Conservation (phyloP, 1,140 invertebrate species). For the Magallana gigas region DNA sequence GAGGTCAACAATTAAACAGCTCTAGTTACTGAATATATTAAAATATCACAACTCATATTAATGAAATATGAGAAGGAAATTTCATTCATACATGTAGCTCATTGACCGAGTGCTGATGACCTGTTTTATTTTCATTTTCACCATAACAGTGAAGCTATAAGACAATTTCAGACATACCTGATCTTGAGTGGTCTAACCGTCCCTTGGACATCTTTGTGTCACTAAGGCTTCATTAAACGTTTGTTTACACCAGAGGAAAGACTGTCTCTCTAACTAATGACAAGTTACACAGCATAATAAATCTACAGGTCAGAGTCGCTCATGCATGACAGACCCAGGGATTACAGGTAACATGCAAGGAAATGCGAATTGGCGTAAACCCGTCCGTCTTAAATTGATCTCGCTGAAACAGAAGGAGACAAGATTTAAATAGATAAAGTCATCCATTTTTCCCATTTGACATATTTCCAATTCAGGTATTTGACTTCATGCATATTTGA, state of each 20-base stretch:
- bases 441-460: slow-evolving; percentile 18
- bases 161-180: not conserved
- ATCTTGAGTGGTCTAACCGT: not conserved
- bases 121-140: not conserved
- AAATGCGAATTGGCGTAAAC: not conserved
- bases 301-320: not conserved
- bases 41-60: too few species aligned
- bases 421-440: not conserved
- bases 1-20: too few species aligned
- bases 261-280: not conserved
- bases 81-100: too few species aligned
- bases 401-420: not conserved
- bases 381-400: not conserved
- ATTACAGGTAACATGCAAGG: not conserved
- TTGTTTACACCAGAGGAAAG: slow-evolving; percentile 10
- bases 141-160: not conserved
- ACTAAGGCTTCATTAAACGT: slow-evolving; percentile 18
- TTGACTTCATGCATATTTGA: not conserved
- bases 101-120: not conserved
- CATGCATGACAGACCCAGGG: not conserved
- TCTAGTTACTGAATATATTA: too few species aligned
- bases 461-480: not conserved
- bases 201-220: slow-evolving; percentile 17
- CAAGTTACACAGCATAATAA: not conserved
- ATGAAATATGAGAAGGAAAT: too few species aligned